These are phyloP conservation scores for Ypsolopha sequella DNA, from an alignment of 2,888 invertebrate species.

Conservation along the genomic window DNA sequence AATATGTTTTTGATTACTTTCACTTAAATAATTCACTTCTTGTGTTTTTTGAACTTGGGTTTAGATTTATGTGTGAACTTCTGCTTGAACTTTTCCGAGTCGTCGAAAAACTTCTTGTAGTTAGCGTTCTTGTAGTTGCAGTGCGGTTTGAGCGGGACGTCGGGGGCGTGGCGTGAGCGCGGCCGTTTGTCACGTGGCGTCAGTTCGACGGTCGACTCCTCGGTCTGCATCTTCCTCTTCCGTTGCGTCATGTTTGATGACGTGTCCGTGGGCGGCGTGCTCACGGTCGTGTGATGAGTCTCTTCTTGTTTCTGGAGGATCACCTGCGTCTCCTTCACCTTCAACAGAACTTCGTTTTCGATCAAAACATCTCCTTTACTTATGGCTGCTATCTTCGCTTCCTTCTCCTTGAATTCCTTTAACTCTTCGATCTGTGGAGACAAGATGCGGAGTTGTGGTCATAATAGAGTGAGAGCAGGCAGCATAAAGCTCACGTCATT, in stretches of 20 bases:
- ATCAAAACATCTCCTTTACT: constrained; percentile 40
- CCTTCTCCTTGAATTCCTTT: constrained; percentile 37
- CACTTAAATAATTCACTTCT: constrained; percentile 19
- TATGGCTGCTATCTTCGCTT: constrained; percentile 42
- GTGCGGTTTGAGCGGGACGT: constrained; percentile 15
- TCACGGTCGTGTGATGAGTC: too few relatives aligned
- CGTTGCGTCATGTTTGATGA: neutral
- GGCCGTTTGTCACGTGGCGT: neutral
- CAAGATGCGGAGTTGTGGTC: too few relatives aligned
- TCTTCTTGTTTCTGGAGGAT: constrained; percentile 15
- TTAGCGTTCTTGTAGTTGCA: constrained; percentile 35
- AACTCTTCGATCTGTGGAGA: constrained; percentile 39
- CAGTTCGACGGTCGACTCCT: neutral
- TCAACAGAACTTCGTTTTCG: constrained; percentile 33
- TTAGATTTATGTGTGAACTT: constrained; percentile 16
- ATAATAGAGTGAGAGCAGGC: too few relatives aligned
- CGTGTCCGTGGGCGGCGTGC: too few relatives aligned
- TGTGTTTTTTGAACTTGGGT: constrained; percentile 37
- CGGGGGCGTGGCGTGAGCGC: neutral
- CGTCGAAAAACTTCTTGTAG: constrained; percentile 40
- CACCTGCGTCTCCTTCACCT: constrained; percentile 30
- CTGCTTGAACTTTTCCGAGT: constrained; percentile 31
- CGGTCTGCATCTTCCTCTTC: neutral
- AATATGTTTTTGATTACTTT: too few relatives aligned
- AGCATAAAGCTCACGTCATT: too few relatives aligned